These are phyloP conservation scores for Andrena minutula DNA, from an alignment of 2,888 invertebrate genomes.

Conservation along the genomic window DNA sequence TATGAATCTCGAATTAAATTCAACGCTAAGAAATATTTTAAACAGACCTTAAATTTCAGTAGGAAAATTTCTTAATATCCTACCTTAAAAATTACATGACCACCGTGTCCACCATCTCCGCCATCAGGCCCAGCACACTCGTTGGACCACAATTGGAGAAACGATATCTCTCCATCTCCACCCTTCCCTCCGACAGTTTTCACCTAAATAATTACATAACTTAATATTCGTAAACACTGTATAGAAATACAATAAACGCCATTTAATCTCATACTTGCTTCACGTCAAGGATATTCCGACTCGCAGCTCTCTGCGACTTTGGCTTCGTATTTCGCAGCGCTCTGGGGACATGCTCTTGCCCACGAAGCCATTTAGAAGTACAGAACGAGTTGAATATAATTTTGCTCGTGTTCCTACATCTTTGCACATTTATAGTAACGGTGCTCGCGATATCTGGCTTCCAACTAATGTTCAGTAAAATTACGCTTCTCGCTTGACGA, in stretches of 20 bases:
- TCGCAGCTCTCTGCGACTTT: slow-evolving; percentile 70
- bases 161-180: slow-evolving; percentile 96
- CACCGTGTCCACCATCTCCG: slow-evolving; percentile 98
- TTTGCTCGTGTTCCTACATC: slow-evolving; percentile 14
- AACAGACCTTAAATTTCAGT: not conserved
- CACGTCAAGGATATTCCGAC: slow-evolving; percentile 78
- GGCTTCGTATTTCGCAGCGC: slow-evolving; percentile 78
- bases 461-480: slow-evolving; percentile 52
- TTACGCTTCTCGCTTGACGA: slow-evolving; percentile 56
- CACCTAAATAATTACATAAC: slow-evolving; percentile 83
- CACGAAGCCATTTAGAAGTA: slow-evolving; percentile 51
- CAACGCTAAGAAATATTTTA: not conserved
- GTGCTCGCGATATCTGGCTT: slow-evolving; percentile 42
- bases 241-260: not conserved
- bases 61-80: not conserved
- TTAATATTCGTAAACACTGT: slow-evolving; percentile 16
- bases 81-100: slow-evolving; percentile 94
- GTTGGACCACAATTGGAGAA: slow-evolving; percentile 92
- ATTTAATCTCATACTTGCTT: slow-evolving; percentile 74
- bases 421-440: slow-evolving; percentile 11
- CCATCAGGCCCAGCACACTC: slow-evolving; percentile 98
- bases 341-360: slow-evolving; percentile 60
- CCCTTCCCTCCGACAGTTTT: slow-evolving; percentile 93
- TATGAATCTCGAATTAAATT: not conserved
- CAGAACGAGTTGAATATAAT: slow-evolving; percentile 64